Evolutionary conservation across 1,140 invertebrate genomes (phyloP), one percentile per base, ranked within the genome.

Genomic region (Drosophila azteca): DNA sequence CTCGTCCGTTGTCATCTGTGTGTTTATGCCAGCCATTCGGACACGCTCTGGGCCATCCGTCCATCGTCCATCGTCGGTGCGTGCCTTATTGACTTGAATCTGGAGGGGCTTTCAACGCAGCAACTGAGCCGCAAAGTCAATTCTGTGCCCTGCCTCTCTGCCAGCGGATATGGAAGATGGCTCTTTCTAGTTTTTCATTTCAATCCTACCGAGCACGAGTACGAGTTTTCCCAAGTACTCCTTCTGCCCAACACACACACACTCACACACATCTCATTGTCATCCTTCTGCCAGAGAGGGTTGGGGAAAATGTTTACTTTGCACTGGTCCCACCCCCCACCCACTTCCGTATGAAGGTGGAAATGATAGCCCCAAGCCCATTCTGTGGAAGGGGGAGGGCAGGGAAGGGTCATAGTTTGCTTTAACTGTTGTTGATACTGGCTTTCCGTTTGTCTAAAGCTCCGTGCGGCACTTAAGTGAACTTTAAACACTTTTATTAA

Each of bases 401-500:
- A 48, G 60, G 64, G 44, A 5, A 24, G 46, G 65, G 79, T 69
- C 77, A 66, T 68, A 77, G 81, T 85, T 85, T 71, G 82, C 81
- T 77, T 67, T 87, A 87, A 87, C 82, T 87, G 83, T 88, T 87
- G 71, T 79, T 88, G 83, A 88, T 87, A 82, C 83, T 39, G 9
- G 76, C 70, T 88, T 87, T 88, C 83, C 83, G 83, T 87, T 87
- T 87, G 83, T 87, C 83, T 87, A 87, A 88, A 87, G 83, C 83
- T 87, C 83, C 64, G 78, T 88, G 83, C 83, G 83, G 84, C 89
- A 85, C 84, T 90, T 90, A 90, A 90, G 89, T 90, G 88, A 90
- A 90, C 89, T 90, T 90, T 90, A 90, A 90, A 90, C 88, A 90
- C 89, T 90, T 90, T 90, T 90, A 90, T 90, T 90, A 90, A 90